Percentiles rank a stretch among this genome's conserved stretches.
phyloP scores from a whole-genome alignment of 2,888 invertebrate genomes.

The Gymnocheta viridis region DNA sequence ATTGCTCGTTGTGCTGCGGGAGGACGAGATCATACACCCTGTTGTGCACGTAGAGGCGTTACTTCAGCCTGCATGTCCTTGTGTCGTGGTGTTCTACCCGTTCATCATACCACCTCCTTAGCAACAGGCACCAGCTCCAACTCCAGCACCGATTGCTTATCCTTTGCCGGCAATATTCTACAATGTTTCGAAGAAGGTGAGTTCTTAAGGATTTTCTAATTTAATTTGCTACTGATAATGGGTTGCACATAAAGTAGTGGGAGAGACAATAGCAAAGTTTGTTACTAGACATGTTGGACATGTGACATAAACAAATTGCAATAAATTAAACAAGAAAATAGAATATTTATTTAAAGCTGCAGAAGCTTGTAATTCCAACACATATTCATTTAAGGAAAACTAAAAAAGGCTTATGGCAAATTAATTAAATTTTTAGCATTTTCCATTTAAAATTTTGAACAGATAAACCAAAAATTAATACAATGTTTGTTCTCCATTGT shows the following conservation, averaged over 20 bases:
- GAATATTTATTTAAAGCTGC: not conserved
- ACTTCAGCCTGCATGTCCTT: slow-evolving; percentile 87
- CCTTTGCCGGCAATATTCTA: slow-evolving; percentile 91
- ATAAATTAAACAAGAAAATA: slow-evolving; percentile 30
- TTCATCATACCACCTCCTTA: slow-evolving; percentile 81
- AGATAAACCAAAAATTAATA: not conserved
- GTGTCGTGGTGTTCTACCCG: slow-evolving; percentile 87
- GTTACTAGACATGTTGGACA: slow-evolving; percentile 40
- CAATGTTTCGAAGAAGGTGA: slow-evolving; percentile 93
- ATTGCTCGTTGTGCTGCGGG: slow-evolving; percentile 84
- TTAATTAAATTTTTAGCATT: not conserved
- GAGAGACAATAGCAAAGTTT: not conserved
- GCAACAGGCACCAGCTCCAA: slow-evolving; percentile 63
- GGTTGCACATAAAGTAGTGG: not conserved
- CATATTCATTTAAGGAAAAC: not conserved
- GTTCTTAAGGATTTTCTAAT: slow-evolving; percentile 62
- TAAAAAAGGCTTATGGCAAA: not conserved
- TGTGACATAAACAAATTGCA: slow-evolving; percentile 51
- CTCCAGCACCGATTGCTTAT: slow-evolving; percentile 86
- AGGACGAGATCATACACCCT: slow-evolving; percentile 87
- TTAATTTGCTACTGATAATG: slow-evolving; percentile 36
- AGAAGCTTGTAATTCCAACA: not conserved
- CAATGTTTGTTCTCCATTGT: not conserved
- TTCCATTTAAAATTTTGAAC: not conserved
- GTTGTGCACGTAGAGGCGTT: slow-evolving; percentile 89